Percentiles rank a stretch among this genome's conserved stretches.
Evolutionary conservation across 2,797 vertebrate species (phyloP).

Genomic region (Sorex maritimensis): DNA sequence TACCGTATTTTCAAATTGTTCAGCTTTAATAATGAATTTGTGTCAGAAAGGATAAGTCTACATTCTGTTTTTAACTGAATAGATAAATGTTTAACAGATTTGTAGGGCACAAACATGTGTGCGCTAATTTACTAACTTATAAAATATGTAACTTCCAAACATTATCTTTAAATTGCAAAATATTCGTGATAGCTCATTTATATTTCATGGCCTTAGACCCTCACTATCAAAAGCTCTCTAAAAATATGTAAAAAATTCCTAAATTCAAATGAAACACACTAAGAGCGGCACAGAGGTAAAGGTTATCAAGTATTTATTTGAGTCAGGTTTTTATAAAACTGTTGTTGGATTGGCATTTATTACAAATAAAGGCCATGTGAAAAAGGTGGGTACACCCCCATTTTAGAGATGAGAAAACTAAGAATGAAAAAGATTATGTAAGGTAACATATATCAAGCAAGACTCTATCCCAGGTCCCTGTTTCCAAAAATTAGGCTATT

Average conservation of each 20-base stretch:
- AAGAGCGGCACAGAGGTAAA: conserved; percentile 14
- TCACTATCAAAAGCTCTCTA: conserved; percentile 19
- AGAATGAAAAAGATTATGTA: neutral
- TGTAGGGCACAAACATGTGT: neutral
- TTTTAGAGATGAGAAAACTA: conserved; percentile 18
- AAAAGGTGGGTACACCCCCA: neutral
- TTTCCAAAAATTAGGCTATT: neutral
- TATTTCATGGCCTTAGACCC: neutral
- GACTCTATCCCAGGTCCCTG: neutral
- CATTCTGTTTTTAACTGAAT: neutral
- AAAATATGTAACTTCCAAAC: conserved; percentile 34
- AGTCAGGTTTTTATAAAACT: neutral
- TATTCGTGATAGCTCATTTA: conserved; percentile 4
- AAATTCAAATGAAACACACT: neutral
- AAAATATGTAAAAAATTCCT: conserved; percentile 7
- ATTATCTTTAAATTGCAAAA: conserved; percentile 47
- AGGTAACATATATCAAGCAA: neutral
- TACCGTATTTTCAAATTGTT: conserved; percentile 43
- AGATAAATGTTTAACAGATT: neutral
- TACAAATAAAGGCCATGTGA: neutral
- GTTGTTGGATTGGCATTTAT: neutral
- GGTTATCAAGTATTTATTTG: neutral
- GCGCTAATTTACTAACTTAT: conserved; percentile 15
- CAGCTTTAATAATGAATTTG: conserved; percentile 24
- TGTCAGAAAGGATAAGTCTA: neutral